Evolutionary conservation across 2,888 invertebrate genomes (phyloP).

Genomic region (Cactoblastis cactorum): DNA sequence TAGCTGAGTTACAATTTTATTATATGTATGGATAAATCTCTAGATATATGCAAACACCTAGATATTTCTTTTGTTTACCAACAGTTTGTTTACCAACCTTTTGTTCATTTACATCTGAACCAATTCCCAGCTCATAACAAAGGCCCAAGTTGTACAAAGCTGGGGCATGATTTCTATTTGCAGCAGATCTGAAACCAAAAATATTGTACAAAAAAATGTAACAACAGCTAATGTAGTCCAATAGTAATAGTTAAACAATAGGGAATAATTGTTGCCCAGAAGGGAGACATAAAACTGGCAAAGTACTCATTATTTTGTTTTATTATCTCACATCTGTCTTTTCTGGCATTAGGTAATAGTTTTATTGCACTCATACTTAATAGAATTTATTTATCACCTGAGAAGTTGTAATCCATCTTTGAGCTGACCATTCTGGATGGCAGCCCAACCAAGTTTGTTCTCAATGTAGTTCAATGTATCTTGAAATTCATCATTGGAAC

Average conservation of each 20-base stretch:
- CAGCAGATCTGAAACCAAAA: slow-evolving; percentile 70
- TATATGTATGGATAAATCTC: too few species aligned
- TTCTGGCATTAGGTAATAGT: too few species aligned
- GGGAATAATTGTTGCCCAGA: too few species aligned
- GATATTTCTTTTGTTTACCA: too few species aligned
- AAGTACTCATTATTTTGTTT: too few species aligned
- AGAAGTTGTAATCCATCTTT: slow-evolving; percentile 77
- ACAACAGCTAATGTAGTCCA: too few species aligned
- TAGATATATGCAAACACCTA: background rate
- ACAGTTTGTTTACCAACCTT: too few species aligned
- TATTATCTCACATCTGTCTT: too few species aligned
- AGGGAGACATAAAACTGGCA: too few species aligned
- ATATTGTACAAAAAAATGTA: background rate
- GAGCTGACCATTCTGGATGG: slow-evolving; percentile 76
- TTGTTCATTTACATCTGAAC: slow-evolving; percentile 78
- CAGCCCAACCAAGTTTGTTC: slow-evolving; percentile 79
- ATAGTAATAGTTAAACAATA: too few species aligned
- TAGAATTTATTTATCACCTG: slow-evolving; percentile 43
- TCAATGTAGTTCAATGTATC: slow-evolving; percentile 80
- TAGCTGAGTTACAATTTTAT: too few species aligned
- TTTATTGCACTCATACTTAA: background rate
- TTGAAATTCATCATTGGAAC: slow-evolving; percentile 61
- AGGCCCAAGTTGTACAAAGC: slow-evolving; percentile 84
- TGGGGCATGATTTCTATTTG: slow-evolving; percentile 78
- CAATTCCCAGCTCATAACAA: slow-evolving; percentile 84